Percentiles rank a stretch among this genome's conserved stretches.
phyloP scores from a whole-genome alignment of 2,888 invertebrate species.

The Spodoptera exigua region DNA sequence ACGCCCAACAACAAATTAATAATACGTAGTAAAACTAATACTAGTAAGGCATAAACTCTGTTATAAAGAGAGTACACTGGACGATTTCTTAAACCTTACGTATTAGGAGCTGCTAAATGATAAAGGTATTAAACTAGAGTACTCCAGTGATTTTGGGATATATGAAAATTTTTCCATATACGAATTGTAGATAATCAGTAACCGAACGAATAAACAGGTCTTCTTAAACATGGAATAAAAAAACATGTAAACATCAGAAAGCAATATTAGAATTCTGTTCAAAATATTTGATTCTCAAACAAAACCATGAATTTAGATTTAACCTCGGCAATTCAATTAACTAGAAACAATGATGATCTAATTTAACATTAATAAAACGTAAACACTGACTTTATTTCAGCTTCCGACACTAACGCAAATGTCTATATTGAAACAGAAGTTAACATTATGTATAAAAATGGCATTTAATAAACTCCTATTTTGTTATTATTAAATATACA shows the following conservation, averaged over 20 bases:
- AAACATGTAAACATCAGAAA: conserved; percentile 11
- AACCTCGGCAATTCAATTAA: conserved; percentile 23
- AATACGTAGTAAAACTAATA: conserved; percentile 40
- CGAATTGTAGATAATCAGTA: not conserved
- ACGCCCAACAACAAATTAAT: conserved; percentile 37
- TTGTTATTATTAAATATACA: conserved; percentile 23
- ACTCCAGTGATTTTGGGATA: too few relatives aligned
- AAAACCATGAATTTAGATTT: conserved; percentile 15
- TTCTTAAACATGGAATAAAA: conserved; percentile 16
- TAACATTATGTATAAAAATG: too few relatives aligned
- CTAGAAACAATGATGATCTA: conserved; percentile 33
- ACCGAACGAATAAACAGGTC: conserved; percentile 1
- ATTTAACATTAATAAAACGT: conserved; percentile 30
- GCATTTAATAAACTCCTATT: too few relatives aligned
- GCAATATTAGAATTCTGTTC: conserved; percentile 9
- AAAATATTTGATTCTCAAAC: conserved; percentile 12
- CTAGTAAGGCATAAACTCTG: conserved; percentile 16
- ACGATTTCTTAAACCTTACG: conserved; percentile 20
- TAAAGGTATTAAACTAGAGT: too few relatives aligned
- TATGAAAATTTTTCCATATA: not conserved
- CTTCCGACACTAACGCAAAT: conserved; percentile 32
- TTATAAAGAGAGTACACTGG: conserved; percentile 14
- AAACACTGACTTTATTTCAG: conserved; percentile 42
- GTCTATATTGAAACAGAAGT: conserved; percentile 10
- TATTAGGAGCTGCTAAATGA: conserved; percentile 24